A percentile compares a stretch with the other conserved stretches of the same genome.
phyloP scores from a whole-genome alignment of 1,140 invertebrate species.

The Thaumatotibia leucotreta region DNA sequence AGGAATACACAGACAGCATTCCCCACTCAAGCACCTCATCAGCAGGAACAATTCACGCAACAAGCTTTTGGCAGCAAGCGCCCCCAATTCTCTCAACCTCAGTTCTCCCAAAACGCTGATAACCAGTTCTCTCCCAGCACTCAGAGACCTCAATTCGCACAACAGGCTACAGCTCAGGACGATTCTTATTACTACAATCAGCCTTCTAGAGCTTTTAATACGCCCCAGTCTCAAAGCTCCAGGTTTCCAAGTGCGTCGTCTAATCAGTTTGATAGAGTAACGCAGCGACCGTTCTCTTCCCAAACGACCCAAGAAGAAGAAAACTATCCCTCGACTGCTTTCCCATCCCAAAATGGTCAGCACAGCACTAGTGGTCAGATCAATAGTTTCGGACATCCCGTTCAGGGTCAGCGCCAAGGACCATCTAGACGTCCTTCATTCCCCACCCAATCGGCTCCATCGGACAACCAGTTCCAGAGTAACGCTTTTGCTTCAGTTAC shows the following conservation, averaged over 20 bases:
- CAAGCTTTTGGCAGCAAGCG: neutral
- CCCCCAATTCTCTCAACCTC: constrained; percentile 1
- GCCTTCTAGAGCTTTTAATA: constrained; percentile 39
- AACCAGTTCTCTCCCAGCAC: constrained; percentile 29
- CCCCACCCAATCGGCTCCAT: constrained; percentile 1
- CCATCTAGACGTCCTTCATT: neutral
- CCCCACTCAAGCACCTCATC: neutral
- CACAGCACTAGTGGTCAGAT: no score
- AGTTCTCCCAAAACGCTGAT: constrained; percentile 19
- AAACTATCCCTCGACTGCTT: neutral
- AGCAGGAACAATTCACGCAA: neutral
- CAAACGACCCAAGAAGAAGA: constrained; percentile 1
- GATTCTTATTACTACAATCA: constrained; percentile 44
- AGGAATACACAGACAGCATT: neutral
- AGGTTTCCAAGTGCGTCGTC: constrained; percentile 24
- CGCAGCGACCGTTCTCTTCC: constrained; percentile 10
- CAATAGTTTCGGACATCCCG: no score
- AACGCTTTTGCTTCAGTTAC: neutral
- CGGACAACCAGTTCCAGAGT: constrained; percentile 11
- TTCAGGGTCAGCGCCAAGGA: constrained; percentile 1
- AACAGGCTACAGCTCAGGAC: constrained; percentile 31
- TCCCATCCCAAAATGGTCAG: neutral
- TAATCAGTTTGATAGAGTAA: constrained; percentile 32
- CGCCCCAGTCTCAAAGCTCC: constrained; percentile 18
- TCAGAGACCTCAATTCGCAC: constrained; percentile 23